Base-by-base conservation (phyloP, 2,797 vertebrate species). In the Sciaenops ocellatus region DNA sequence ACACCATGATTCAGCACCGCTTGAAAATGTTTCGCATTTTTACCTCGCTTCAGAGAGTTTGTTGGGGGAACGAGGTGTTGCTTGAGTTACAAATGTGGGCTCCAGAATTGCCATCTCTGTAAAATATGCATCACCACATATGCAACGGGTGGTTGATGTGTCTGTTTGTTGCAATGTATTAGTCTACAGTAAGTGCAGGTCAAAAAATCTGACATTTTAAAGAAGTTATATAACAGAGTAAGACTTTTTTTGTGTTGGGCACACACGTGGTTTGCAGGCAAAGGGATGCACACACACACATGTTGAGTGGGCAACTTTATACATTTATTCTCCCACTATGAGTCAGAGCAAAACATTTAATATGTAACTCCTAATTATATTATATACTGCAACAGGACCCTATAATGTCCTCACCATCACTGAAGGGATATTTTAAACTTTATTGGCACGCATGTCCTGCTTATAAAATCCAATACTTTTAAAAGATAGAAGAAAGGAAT, bases 1-100 rank as follows among this genome's bases (percentile, higher is more conserved):
- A 66, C 48, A 12, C 42, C 18, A 10, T 76, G 79, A 88, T 83
- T 87, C 88, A 83, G 82, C 73, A 20, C 57, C 22, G 71, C 69
- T 51, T 34, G 30, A 47, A 59, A 76, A 65, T 64, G 54, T 60
- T 82, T 70, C 55, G 62, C 66, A 59, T 85, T 76, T 73, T 69
- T 48, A 8, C 46, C 28, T 59, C 11, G 1, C 63, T 42, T 50
- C 42, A 81, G 67, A 51, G 26, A 6, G 52, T 80, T 81, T 82
- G 70, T 47, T 24, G 41, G 54, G 24, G 44, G 74, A 65, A 78
- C 66, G 52, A 73, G 38, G 24, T 16, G 65, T 59, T 30, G 44
- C 73, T 66, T 20, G 34, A 47, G 61, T 65, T 70, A 75, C 56
- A 71, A 78, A 84, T 72, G 67, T 48, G 69, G 44, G 66, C 61